These are phyloP conservation scores for Anisognathus igniventris DNA, from an alignment of 2,797 vertebrate species.

Conservation along the genomic window DNA sequence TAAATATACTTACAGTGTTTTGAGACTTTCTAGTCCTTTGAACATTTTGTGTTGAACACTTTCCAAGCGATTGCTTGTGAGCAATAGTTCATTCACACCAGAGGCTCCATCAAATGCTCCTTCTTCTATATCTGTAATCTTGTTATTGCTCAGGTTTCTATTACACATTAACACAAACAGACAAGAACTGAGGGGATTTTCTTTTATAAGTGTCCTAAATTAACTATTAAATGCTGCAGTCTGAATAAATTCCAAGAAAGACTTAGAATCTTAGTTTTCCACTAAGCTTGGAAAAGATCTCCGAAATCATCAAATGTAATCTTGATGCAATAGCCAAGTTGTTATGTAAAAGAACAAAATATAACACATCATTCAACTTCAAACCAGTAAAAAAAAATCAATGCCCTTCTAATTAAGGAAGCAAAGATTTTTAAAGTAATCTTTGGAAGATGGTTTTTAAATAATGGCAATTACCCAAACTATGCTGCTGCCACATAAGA, in stretches of 20 bases:
- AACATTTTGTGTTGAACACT: slow-evolving; percentile 91
- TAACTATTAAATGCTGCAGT: neutral
- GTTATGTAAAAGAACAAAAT: neutral
- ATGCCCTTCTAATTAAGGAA: neutral
- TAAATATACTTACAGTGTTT: slow-evolving; percentile 87
- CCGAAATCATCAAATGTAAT: neutral
- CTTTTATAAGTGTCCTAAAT: neutral
- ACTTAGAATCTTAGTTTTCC: neutral
- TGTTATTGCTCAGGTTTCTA: slow-evolving; percentile 98
- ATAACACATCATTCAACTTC: neutral
- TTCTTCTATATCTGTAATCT: slow-evolving; percentile 97
- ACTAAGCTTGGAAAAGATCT: neutral
- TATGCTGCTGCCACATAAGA: neutral
- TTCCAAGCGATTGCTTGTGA: slow-evolving; percentile 94
- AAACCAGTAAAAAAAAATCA: neutral
- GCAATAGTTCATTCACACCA: slow-evolving; percentile 91
- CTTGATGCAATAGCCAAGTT: neutral
- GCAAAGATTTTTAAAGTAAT: neutral
- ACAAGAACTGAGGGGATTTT: neutral
- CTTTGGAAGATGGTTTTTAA: neutral
- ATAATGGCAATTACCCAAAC: neutral
- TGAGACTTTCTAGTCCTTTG: slow-evolving; percentile 90
- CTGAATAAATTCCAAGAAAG: neutral
- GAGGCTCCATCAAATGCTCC: slow-evolving; percentile 92
- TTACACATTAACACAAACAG: slow-evolving; percentile 2